Evolutionary conservation across 2,113 vertebrate genomes (phyloP), one percentile per base, ranked within the genome.

Genomic region (Nycticryphes semicollaris): DNA sequence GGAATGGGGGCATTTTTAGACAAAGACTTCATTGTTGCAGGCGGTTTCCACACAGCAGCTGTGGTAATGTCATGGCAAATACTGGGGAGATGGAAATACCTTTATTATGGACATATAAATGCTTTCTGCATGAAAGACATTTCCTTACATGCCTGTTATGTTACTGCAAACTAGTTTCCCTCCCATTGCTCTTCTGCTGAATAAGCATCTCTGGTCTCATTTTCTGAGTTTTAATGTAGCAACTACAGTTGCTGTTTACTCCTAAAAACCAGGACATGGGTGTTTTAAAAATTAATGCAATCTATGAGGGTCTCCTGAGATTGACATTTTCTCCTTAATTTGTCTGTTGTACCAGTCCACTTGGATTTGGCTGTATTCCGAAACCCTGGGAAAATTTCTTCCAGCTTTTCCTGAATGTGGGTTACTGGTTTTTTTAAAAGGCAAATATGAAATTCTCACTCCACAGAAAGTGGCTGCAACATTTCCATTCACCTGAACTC

Each of bases 261-360:
- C 21, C 33, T 76, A 57, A 93, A 94, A 95, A 62, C 8, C 94
- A 84, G 87, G 75, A 66, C 74, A 85, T 16, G 28, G 24, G 19
- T 60, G 22, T 66, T 92, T 95, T 81, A 95, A 96, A 95, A 94
- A 96, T 94, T 93, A 87, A 96, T 87, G 48, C 22, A 60, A 31
- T 20, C 18, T 72, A 15, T n/a, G 35, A 63, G 8, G 24, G 27
- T 84, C 60, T 88, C 60, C 33, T 45, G 82, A 91, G 82, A 37
- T 84, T 84, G 51, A 31, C 12, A 60, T 86, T 80, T 93, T 70
- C 67, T 81, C 51, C 72, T 86, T 70, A 27, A 73, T 87, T 90
- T 90, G 56, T 68, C 30, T 84, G 60, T 92, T 56, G 68, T 72
- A 48, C 30, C 30, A 60, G 6, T 62, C 39, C 53, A 62, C 43